Conservation (phyloP, 2,797 vertebrate species). For the Squalus acanthias region DNA sequence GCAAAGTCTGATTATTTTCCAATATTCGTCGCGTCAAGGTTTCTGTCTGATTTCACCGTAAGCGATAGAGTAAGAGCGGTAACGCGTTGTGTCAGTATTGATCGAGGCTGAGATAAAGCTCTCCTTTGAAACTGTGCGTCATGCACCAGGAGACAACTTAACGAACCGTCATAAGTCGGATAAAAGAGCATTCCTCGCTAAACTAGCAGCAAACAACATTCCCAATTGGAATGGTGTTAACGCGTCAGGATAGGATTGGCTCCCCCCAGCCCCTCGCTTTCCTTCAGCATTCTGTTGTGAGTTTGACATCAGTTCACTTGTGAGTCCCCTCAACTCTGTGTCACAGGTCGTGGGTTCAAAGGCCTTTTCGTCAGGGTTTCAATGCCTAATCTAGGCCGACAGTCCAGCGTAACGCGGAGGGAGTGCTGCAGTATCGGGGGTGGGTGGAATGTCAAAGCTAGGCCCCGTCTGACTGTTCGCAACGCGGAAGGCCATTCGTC, state of each 20-base stretch:
- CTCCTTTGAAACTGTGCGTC: background rate
- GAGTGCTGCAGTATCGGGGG: background rate
- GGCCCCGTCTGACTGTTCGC: background rate
- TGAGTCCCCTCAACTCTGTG: background rate
- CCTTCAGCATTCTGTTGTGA: background rate
- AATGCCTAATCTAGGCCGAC: background rate
- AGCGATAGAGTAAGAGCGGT: background rate
- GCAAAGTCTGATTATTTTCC: background rate
- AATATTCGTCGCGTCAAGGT: slow-evolving; percentile 17
- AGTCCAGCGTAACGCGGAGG: too few species aligned
- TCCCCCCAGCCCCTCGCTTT: background rate
- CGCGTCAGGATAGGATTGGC: background rate
- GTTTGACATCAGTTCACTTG: background rate
- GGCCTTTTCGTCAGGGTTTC: background rate
- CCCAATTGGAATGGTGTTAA: background rate
- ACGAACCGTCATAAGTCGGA: background rate
- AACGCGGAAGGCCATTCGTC: background rate
- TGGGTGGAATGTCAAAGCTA: background rate
- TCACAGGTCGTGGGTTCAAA: background rate
- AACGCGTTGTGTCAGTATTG: rapidly evolving
- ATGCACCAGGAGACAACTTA: background rate
- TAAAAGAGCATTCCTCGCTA: background rate
- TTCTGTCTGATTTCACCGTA: background rate
- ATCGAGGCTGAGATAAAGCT: background rate
- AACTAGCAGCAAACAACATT: background rate